These are phyloP conservation scores for Meloe dianella DNA, from an alignment of 2,888 invertebrate species.

Conservation along the genomic window DNA sequence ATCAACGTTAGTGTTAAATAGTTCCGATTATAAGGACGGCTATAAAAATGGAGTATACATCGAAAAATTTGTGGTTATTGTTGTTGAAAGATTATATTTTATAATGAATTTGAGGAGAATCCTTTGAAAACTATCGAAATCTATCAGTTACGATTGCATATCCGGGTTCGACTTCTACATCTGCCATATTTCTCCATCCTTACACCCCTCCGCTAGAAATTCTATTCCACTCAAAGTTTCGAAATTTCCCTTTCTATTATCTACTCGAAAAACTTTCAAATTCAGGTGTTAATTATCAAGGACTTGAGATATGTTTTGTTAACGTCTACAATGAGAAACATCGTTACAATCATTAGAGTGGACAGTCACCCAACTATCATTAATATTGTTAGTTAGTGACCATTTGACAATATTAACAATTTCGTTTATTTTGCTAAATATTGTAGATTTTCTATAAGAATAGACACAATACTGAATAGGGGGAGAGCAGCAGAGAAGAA, in stretches of 20 bases:
- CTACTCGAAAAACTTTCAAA: background rate
- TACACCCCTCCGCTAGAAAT: no score
- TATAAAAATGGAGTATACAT: no score
- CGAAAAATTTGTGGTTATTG: no score
- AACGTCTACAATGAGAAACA: background rate
- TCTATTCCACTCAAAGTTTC: background rate
- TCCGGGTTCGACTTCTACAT: no score
- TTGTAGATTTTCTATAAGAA: background rate
- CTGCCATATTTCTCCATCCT: no score
- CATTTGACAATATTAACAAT: slow-evolving; percentile 16
- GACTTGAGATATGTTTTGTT: slow-evolving; percentile 23
- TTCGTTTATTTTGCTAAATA: slow-evolving; percentile 18
- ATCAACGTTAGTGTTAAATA: no score
- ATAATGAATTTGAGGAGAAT: no score
- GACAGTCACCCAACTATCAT: slow-evolving; percentile 26
- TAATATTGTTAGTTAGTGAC: slow-evolving; percentile 16
- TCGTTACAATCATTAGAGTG: slow-evolving; percentile 21
- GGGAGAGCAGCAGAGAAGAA: slow-evolving; percentile 14
- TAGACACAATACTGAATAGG: slow-evolving; percentile 7
- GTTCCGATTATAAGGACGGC: no score
- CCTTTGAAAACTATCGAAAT: no score
- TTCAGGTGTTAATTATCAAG: slow-evolving; percentile 24
- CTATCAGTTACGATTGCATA: no score
- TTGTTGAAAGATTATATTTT: no score
- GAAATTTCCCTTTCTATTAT: background rate